These are phyloP conservation scores for Lathamus discolor DNA, from an alignment of 2,113 vertebrate genomes.

Conservation along the genomic window DNA sequence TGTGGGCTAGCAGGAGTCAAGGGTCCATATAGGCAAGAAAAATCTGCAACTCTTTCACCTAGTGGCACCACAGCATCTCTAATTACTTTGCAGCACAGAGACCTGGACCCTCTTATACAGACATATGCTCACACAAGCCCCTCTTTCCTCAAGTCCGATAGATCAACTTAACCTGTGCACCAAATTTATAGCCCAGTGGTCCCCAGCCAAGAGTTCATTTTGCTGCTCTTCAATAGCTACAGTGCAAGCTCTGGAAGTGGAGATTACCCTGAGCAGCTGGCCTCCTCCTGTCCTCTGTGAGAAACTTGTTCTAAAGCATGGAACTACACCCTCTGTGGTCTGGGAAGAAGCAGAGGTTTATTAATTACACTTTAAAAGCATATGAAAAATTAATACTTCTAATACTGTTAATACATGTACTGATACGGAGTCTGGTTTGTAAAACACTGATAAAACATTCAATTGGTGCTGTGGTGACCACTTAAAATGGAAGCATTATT, in stretches of 20 bases:
- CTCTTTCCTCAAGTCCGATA: not conserved
- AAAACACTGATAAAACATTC: slow-evolving; percentile 36
- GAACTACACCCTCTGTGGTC: not conserved
- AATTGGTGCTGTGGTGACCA: not conserved
- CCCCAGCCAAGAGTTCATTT: not conserved
- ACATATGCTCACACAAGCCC: not conserved
- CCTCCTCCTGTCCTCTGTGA: not conserved
- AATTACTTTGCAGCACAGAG: not conserved
- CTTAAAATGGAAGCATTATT: not conserved
- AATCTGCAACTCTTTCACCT: not conserved
- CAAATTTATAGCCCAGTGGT: not conserved
- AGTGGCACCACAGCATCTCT: not conserved
- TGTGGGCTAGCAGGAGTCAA: too few species aligned
- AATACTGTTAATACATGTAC: not conserved
- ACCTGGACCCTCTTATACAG: not conserved
- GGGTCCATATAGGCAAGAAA: fast-evolving
- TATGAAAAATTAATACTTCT: not conserved
- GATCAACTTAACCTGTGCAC: not conserved
- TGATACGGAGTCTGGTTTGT: not conserved
- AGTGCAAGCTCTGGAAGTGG: not conserved
- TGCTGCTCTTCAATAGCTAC: not conserved
- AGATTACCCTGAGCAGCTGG: not conserved
- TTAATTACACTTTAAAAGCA: slow-evolving; percentile 16
- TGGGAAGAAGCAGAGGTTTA: not conserved
- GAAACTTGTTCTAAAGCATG: not conserved